These are phyloP conservation scores for Drosophila prosaltans DNA, from an alignment of 1,140 invertebrate species.

Conservation along the genomic window DNA sequence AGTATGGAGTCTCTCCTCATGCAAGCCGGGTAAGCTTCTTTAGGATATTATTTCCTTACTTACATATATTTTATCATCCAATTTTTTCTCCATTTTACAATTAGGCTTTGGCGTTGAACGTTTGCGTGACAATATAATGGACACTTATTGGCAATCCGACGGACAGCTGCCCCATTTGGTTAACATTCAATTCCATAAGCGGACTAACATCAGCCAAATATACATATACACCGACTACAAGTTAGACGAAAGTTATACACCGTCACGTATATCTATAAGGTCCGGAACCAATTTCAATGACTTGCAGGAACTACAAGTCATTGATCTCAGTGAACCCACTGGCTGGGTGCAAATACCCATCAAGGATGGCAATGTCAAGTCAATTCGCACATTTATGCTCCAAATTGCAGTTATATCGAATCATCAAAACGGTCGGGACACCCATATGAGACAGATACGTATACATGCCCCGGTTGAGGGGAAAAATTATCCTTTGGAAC, in stretches of 20 bases:
- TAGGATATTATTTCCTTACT: background rate
- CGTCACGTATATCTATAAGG: constrained; percentile 96
- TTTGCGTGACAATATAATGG: constrained; percentile 95
- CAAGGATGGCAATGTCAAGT: constrained; percentile 93
- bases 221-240: constrained; percentile 99
- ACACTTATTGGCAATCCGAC: constrained; percentile 99
- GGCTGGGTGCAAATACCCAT: constrained; percentile 97
- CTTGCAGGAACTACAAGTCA: constrained; percentile 97
- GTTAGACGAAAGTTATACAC: constrained; percentile 99
- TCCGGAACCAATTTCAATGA: constrained; percentile 99
- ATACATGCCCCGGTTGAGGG: constrained; percentile 96
- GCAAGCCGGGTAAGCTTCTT: constrained; percentile 93
- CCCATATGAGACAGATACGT: constrained; percentile 98
- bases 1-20: constrained; percentile 98
- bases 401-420: constrained; percentile 98
- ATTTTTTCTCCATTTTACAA: background rate
- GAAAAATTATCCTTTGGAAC: constrained; percentile 88
- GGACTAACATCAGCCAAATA: constrained; percentile 97
- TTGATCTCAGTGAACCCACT: constrained; percentile 96
- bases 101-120: constrained; percentile 98
- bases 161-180: constrained; percentile 98
- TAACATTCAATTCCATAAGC: constrained; percentile 98
- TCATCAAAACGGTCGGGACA: constrained; percentile 99
- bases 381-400: constrained; percentile 97
- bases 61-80: background rate